Conservation (phyloP, 2,797 vertebrate species). For the Silurus lanzhouensis region DNA sequence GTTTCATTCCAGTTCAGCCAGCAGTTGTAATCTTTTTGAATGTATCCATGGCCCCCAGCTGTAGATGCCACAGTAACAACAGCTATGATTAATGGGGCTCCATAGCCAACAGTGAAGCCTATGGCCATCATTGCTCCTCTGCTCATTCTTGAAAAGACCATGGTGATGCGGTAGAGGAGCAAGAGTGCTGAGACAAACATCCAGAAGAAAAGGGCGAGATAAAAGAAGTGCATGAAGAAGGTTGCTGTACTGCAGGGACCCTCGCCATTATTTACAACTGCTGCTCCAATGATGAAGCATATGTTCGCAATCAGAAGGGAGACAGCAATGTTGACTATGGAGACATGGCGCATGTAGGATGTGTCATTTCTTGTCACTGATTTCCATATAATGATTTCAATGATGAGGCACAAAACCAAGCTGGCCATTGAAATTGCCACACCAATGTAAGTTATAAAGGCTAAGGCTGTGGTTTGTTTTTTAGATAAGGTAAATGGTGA, state of each 20-base stretch:
- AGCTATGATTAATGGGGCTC: constrained; percentile 81
- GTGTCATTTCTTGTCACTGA: constrained; percentile 81
- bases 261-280: constrained; percentile 59
- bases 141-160: constrained; percentile 78
- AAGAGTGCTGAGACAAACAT: constrained; percentile 87
- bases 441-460: constrained; percentile 80
- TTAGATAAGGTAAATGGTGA: constrained; percentile 62
- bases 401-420: constrained; percentile 81
- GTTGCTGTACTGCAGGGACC: constrained; percentile 76
- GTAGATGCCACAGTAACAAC: constrained; percentile 82
- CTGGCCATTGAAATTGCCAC: constrained; percentile 83
- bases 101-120: constrained; percentile 83
- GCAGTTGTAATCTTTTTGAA: constrained; percentile 61
- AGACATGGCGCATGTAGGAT: constrained; percentile 84
- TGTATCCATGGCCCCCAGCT: constrained; percentile 73
- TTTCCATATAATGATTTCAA: constrained; percentile 87
- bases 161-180: constrained; percentile 82
- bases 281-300: constrained; percentile 80
- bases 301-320: constrained; percentile 85
- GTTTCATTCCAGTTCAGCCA: constrained; percentile 85
- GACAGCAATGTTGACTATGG: constrained; percentile 85
- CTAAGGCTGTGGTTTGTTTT: constrained; percentile 36
- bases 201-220: constrained; percentile 92
- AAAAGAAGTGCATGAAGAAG: constrained; percentile 91
- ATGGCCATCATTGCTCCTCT: constrained; percentile 75